Evolutionary conservation across 2,797 vertebrate species (phyloP).

Genomic region (Myotis myotis): DNA sequence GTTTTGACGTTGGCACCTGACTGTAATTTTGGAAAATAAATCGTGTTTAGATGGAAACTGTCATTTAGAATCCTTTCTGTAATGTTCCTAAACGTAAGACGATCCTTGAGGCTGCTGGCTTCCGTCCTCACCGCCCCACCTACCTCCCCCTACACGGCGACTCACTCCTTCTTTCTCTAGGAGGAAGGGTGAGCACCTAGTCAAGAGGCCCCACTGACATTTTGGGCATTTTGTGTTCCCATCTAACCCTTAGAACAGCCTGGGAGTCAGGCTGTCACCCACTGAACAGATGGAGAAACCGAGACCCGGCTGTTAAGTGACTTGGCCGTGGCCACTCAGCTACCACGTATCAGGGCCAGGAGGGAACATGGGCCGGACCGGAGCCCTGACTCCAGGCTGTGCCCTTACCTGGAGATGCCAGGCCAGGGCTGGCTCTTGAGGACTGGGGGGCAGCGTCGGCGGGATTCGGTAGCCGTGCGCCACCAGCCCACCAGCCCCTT

Average conservation of each 20-base stretch:
- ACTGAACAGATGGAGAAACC: not conserved
- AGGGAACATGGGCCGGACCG: fast-evolving
- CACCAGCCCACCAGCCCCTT: not conserved
- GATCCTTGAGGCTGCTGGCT: not conserved
- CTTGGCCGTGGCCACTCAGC: not conserved
- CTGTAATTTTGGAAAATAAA: conserved; percentile 58
- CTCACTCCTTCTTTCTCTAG: not conserved
- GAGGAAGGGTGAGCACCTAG: not conserved
- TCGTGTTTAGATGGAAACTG: not conserved
- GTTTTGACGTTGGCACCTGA: not conserved
- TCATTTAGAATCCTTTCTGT: not conserved
- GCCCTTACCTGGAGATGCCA: not conserved
- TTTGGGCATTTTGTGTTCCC: not conserved
- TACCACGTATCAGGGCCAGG: not conserved
- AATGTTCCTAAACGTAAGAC: not conserved
- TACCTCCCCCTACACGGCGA: fast-evolving
- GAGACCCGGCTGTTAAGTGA: not conserved
- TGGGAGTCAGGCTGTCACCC: not conserved
- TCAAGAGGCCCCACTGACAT: not conserved
- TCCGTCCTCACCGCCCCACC: not conserved
- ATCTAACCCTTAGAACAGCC: not conserved
- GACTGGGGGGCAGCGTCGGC: not conserved
- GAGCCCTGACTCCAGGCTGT: fast-evolving
- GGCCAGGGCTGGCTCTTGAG: not conserved
- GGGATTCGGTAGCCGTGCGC: not conserved